Evolutionary conservation across 2,888 invertebrate species (phyloP), one percentile per base, ranked within the genome.

Genomic region (Drosophila kambysellisi): DNA sequence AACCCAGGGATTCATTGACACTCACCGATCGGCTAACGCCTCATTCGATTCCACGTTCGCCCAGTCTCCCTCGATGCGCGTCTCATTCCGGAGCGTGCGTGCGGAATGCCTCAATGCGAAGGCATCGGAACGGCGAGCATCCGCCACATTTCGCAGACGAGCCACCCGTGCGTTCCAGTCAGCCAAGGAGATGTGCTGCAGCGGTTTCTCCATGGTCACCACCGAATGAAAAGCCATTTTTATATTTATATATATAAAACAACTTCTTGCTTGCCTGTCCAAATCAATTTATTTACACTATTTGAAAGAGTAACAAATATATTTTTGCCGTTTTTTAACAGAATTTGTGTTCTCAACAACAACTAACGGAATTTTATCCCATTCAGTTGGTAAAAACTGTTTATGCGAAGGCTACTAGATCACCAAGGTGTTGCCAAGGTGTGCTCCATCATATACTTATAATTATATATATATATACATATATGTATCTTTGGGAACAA

Each of bases 31-130:
- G 0, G 95, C 94, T 8, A 97, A 94, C 11, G 96, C 94, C 69
- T 95, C 95, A 92, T 97, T 96, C 83, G 97, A 97, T 83, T 96
- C 95, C 82, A 96, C 96, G 73, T 95, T 96, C 87, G 96, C 96
- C 97, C 97, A 97, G 78, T 96, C 94, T 0, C 96, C 95, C 87
- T 95, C 95, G 78, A 96, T 95, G 79, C 94, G 94, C 0, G 96
- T 96, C 90, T 97, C 97, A 89, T 96, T 96, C 53, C 97, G 95
- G 56, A 97, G 93, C 76, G 95, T 95, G 58, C 96, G 94, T 0
- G 96, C 95, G 58, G 95, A 94, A 91, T 97, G 96, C 17, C 97
- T 95, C 56, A 97, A 93, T 69, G 95, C 94, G 88, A 96, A 96
- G 9, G 96, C 95, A 91, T 96, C 96, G 0, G 94, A 94, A 74